Base-by-base conservation (phyloP, 2,113 vertebrate species). In the Syngnathus floridae region DNA sequence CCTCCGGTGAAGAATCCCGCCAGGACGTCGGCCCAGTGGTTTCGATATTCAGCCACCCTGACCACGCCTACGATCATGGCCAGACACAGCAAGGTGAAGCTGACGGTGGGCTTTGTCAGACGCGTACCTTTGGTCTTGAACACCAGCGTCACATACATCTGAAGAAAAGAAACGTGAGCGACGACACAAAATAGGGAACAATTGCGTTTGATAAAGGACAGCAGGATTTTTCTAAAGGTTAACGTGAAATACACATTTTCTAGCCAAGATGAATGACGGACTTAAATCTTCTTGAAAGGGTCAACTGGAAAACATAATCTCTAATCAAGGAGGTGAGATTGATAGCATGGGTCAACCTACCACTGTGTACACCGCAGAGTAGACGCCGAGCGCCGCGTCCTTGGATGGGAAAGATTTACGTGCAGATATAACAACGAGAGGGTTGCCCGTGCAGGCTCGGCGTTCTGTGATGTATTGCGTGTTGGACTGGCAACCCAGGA, bases 141-240 rank as follows among this genome's bases (percentile, higher is more conserved):
- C 62, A 93, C 91, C 41, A 93, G 84, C 0, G 94, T 96, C 81
- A 96, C 91, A 46, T 96, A 96, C 93, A 96, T 95, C 94, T 96
- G 87, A 40, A 37, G 59, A 67, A 40, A 64, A 48, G 36, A 12
- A 14, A 31, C 0, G 69, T 17, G 69, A 57, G 69, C 67, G 62
- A 41, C 12, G 40, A 35, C 71, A 81, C 70, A 70, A 67, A 70
- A 67, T 37, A 17, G 19, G 11, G 64, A 22, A 49, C 71, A 64
- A 22, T 73, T 51, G 78, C 58, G 5, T 36, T 12, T 16, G 31
- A 54, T 35, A 46, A 35, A 64, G 43, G 40, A 11, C 22, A 61
- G 2, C 48, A 14, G 10, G 12, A n/a, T 10, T 21, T 43, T 1
- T 19, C 37, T 48, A 48, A 40, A 64, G 41, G 45, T 63, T 37